Evolutionary conservation across 2,113 vertebrate genomes (phyloP).

Genomic region (Shinisaurus crocodilurus): DNA sequence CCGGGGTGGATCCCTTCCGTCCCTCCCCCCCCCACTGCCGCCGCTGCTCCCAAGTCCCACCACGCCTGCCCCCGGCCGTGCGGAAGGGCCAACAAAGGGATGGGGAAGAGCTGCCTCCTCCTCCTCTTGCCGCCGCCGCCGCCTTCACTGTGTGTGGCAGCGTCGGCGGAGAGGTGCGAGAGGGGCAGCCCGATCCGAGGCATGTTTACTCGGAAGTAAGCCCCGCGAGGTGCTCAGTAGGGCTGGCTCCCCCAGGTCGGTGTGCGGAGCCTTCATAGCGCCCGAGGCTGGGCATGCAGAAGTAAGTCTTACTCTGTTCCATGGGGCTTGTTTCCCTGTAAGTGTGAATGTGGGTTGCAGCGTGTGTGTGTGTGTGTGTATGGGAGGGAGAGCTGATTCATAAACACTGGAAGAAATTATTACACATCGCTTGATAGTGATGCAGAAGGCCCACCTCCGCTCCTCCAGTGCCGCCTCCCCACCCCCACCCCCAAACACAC

Average conservation of each 20-base stretch:
- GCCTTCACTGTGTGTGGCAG: not conserved
- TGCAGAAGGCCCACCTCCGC: not conserved
- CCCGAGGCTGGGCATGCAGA: not conserved
- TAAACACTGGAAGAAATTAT: not conserved
- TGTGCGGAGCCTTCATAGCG: no score
- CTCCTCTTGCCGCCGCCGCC: not conserved
- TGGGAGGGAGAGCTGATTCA: not conserved
- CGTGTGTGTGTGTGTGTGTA: not conserved
- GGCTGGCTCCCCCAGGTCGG: not conserved
- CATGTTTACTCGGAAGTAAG: not conserved
- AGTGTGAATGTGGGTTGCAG: not conserved
- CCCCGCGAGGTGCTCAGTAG: not conserved
- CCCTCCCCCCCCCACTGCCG: not conserved
- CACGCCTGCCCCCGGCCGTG: conserved; percentile 48
- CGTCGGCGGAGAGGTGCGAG: not conserved
- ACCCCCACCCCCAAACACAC: not conserved
- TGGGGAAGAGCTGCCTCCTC: no score
- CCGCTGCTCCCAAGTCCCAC: not conserved
- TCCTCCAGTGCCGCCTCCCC: not conserved
- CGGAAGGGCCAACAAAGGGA: conserved; percentile 17
- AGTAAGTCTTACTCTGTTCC: not conserved
- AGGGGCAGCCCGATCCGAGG: not conserved
- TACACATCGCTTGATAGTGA: not conserved
- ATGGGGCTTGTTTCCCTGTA: not conserved
- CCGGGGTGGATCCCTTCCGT: not conserved